Evolutionary conservation across 37 sponge, comb jelly and placozoan species (phyloP), one percentile per base, ranked within the genome.

Genomic region (Axinella damicornis): DNA sequence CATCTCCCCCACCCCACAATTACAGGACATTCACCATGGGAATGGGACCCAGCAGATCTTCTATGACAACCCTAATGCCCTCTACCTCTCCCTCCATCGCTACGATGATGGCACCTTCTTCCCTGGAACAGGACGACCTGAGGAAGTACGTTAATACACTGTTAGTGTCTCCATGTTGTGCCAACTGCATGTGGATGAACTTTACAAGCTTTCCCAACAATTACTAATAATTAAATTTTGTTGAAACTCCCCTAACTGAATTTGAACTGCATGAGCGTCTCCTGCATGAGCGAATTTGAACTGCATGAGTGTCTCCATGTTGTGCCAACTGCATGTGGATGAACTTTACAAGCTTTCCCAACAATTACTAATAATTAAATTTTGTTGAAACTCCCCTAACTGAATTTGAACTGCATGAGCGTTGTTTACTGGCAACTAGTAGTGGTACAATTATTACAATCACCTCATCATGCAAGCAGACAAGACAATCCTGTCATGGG

Each of bases 101-200:
- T 92, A 90, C 65, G 98, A 97, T 81, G 88, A 94, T 71, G 95
- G 98, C 19, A 87, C 90, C 18, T 97, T 95, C 69, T 97, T 97
- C 77, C 98, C 98, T 16, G 93, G 98, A 12, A 94, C 93, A 39
- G 98, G 96, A 19, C 39, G 86, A 0, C 84, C 89, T 20, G 93
- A 92, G 36, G 94, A 95, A 80, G 92, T 92, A 40, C 17, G 66
- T 37, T 36, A 33, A 1, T 12, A 33, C 36, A 0, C 24, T n/a
- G n/a, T n/a, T n/a, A n/a, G n/a, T n/a, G n/a, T n/a, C n/a, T n/a
- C n/a, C n/a, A n/a, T n/a, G n/a, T n/a, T n/a, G n/a, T n/a, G n/a
- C n/a, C n/a, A n/a, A n/a, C n/a, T 17, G 19, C 15, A 17, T 34
- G 31, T 22, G 30, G 9, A 65, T 24, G 30, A 13, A 1, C 66